Conservation (phyloP, 64 coral and sea anemone genomes). For the Dendrophyllia cribrosa region DNA sequence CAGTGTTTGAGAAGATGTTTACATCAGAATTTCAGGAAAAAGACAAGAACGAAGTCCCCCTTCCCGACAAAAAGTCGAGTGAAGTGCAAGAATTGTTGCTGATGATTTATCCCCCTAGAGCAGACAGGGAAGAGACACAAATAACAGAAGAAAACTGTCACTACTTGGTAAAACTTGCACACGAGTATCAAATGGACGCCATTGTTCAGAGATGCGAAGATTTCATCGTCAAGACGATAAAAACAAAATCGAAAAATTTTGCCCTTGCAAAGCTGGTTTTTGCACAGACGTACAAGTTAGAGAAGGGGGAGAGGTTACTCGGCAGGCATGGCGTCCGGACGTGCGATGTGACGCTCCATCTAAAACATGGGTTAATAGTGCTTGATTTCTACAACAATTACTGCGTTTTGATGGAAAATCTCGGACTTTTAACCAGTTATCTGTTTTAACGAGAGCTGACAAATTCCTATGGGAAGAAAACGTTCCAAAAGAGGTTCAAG, state of each 20-base stretch:
- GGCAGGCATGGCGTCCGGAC: too few species aligned
- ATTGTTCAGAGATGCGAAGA: neutral
- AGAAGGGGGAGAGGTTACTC: too few species aligned
- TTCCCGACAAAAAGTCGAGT: conserved; percentile 57
- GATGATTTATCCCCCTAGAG: conserved; percentile 43
- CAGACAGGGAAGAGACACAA: neutral
- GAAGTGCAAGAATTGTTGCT: conserved; percentile 50
- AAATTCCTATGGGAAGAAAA: too few species aligned
- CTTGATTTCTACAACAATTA: too few species aligned
- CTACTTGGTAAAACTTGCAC: conserved; percentile 46
- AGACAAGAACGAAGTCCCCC: neutral
- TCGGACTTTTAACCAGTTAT: too few species aligned
- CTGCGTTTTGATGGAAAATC: too few species aligned
- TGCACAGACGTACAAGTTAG: neutral
- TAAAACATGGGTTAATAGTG: too few species aligned
- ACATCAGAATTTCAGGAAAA: conserved; percentile 30
- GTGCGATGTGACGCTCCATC: too few species aligned
- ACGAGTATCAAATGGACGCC: conserved; percentile 70
- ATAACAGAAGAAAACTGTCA: conserved; percentile 50
- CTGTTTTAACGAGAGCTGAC: too few species aligned
- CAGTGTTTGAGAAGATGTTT: conserved; percentile 82
- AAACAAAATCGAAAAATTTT: neutral
- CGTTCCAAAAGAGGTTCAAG: too few species aligned
- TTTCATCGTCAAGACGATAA: neutral
- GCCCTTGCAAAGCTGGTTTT: neutral